phyloP scores from a whole-genome alignment of 2,888 invertebrate species.

The Cephus runcator region DNA sequence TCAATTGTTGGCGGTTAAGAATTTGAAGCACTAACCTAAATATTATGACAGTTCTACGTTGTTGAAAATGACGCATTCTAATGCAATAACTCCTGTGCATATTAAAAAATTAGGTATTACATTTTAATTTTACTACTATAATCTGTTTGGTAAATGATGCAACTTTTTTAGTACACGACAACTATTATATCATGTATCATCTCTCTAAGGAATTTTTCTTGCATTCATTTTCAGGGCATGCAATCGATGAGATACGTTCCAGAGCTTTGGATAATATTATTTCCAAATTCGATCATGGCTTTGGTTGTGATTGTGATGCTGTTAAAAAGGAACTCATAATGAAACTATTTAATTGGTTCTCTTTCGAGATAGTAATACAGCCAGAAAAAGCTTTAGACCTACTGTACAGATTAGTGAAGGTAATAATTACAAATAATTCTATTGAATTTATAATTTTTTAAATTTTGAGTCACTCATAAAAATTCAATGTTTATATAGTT shows the following conservation, averaged over 20 bases:
- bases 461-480: not conserved
- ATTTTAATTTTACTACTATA: not conserved
- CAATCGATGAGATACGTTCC: slow-evolving; percentile 70
- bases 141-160: not conserved
- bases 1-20: not conserved
- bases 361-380: slow-evolving; percentile 67
- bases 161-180: not conserved
- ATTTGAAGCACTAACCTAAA: not conserved
- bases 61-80: slow-evolving; percentile 38
- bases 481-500: slow-evolving; percentile 15
- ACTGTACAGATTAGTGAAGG: slow-evolving; percentile 70
- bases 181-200: not conserved
- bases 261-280: slow-evolving; percentile 69
- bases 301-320: slow-evolving; percentile 72
- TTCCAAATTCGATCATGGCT: slow-evolving; percentile 74
- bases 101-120: slow-evolving; percentile 52
- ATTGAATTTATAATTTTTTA: not conserved
- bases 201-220: not conserved
- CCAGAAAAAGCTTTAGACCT: slow-evolving; percentile 71
- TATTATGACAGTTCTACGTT: not conserved
- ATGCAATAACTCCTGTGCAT: slow-evolving; percentile 45
- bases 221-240: slow-evolving; percentile 65
- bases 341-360: slow-evolving; percentile 74
- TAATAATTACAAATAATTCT: slow-evolving; percentile 45
- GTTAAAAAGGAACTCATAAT: slow-evolving; percentile 71